Evolutionary conservation across 2,888 invertebrate species (phyloP).

Genomic region (Clivina fossor): DNA sequence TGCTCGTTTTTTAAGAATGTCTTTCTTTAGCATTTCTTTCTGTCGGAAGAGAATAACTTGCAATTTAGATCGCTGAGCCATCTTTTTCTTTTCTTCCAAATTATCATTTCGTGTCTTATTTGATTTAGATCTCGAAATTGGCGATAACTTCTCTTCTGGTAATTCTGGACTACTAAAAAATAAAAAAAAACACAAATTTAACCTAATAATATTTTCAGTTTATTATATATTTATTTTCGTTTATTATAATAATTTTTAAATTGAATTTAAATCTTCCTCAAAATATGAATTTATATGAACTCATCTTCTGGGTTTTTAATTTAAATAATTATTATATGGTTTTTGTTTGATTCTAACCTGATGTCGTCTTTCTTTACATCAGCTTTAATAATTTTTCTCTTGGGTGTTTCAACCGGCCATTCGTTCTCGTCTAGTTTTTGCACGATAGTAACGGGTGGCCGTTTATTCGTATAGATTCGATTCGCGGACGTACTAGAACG

Average conservation of each 20-base stretch:
- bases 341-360: no score
- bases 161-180: constrained; percentile 35
- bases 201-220: constrained; percentile 4
- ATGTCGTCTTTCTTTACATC: constrained; percentile 35
- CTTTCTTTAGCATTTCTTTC: constrained; percentile 89
- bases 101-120: constrained; percentile 31
- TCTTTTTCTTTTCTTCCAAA: constrained; percentile 59
- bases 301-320: no score
- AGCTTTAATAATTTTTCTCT: constrained; percentile 43
- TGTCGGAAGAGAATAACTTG: constrained; percentile 81
- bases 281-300: no score
- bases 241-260: no score
- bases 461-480: constrained; percentile 45
- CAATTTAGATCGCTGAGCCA: constrained; percentile 62
- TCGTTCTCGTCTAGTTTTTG: constrained; percentile 52
- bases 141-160: constrained; percentile 42
- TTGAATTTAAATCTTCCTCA: no score
- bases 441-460: constrained; percentile 47
- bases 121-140: constrained; percentile 48
- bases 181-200: background rate
- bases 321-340: no score
- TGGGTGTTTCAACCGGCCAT: constrained; percentile 55
- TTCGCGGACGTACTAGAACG: constrained; percentile 17
- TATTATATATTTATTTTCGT: no score
- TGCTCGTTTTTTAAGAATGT: constrained; percentile 87